These are phyloP conservation scores for Acestrorhynchus altus DNA, from an alignment of 2,797 vertebrate genomes.

Conservation along the genomic window DNA sequence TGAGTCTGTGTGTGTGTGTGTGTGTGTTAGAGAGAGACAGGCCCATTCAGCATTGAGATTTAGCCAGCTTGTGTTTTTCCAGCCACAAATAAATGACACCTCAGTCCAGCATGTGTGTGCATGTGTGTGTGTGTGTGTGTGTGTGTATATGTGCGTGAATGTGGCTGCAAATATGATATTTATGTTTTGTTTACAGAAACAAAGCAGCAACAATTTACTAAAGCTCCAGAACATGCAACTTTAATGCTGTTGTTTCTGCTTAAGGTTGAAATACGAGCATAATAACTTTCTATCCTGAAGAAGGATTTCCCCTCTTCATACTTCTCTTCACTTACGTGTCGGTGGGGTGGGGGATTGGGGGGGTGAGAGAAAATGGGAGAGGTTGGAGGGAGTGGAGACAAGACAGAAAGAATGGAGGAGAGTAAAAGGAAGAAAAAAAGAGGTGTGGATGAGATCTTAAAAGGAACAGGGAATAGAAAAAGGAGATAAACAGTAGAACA, in stretches of 20 bases:
- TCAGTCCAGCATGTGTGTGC: constrained; percentile 31
- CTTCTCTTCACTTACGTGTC: no score
- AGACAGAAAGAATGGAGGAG: neutral
- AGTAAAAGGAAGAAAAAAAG: neutral
- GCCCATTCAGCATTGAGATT: constrained; percentile 55
- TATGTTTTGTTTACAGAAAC: constrained; percentile 14
- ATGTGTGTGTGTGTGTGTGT: constrained; percentile 7
- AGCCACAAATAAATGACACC: constrained; percentile 44
- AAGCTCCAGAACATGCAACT: constrained; percentile 3
- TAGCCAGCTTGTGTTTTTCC: constrained; percentile 52
- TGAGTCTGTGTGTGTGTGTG: constrained; percentile 14
- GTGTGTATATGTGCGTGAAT: neutral
- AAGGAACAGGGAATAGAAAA: neutral
- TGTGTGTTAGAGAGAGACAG: constrained; percentile 10
- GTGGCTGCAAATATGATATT: constrained; percentile 16
- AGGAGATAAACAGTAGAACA: accelerated
- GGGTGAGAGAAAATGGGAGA: no score
- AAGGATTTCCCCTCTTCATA: no score
- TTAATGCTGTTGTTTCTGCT: neutral
- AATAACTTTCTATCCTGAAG: neutral
- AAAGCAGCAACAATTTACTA: constrained; percentile 20
- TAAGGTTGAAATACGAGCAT: neutral
- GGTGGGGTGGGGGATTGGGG: no score
- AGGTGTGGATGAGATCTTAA: no score
- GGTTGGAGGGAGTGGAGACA: neutral